Percentiles rank a stretch among this genome's conserved stretches.
These are phyloP conservation scores for Fistularia commersonii DNA, from an alignment of 2,797 vertebrate species.

Conservation along the genomic window DNA sequence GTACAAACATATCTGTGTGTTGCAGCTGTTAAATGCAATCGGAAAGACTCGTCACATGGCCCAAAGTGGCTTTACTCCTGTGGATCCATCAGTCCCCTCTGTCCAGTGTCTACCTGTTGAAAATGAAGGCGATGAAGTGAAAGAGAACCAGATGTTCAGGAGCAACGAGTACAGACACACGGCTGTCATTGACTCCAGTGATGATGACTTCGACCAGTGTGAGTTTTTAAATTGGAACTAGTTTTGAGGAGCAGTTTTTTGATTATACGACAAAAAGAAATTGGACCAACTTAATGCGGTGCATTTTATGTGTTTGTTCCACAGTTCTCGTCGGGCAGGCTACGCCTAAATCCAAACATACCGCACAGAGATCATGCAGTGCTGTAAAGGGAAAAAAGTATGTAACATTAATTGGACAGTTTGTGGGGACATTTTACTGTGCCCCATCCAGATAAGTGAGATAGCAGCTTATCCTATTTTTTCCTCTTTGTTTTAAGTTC, in stretches of 20 bases:
- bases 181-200: conserved; percentile 66
- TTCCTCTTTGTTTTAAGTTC: conserved; percentile 35
- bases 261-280: neutral
- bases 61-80: conserved; percentile 11
- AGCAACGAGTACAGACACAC: conserved; percentile 28
- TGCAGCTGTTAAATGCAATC: conserved; percentile 51
- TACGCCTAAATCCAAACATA: conserved; percentile 49
- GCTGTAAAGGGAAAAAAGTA: conserved; percentile 49
- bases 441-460: neutral
- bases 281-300: neutral
- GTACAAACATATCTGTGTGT: neutral
- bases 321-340: conserved; percentile 54
- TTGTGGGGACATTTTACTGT: neutral
- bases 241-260: neutral
- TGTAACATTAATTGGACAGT: neutral
- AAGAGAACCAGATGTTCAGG: conserved; percentile 55
- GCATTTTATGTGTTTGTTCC: conserved; percentile 1
- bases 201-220: conserved; percentile 79
- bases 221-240: conserved; percentile 46
- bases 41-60: conserved; percentile 54
- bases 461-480: neutral
- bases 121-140: conserved; percentile 44
- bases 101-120: neutral
- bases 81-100: neutral
- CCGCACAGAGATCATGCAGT: conserved; percentile 18